Evolutionary conservation across 2,888 invertebrate genomes (phyloP).

Genomic region (Ligdia adustata): DNA sequence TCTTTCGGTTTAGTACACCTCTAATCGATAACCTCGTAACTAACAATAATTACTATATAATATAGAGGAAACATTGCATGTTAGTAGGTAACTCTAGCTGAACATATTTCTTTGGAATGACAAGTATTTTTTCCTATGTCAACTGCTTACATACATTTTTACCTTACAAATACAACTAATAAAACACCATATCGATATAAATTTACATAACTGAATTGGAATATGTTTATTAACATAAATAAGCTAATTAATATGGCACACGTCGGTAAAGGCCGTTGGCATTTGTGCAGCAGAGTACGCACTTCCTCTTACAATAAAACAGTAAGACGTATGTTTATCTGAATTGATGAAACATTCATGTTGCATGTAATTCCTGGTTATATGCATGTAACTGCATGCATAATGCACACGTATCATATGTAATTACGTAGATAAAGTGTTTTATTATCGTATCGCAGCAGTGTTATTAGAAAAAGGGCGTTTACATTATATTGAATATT

Average conservation of each 20-base stretch:
- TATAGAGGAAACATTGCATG: too few relatives aligned
- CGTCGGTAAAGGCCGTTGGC: conserved; percentile 5
- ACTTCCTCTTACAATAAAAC: background rate
- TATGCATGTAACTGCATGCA: background rate
- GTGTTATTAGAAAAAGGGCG: too few relatives aligned
- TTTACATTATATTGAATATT: too few relatives aligned
- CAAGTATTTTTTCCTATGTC: too few relatives aligned
- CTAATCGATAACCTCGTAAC: too few relatives aligned
- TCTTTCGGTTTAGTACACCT: too few relatives aligned
- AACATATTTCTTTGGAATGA: too few relatives aligned
- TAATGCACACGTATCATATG: background rate
- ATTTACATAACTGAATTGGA: conserved; percentile 17
- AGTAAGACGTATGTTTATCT: background rate
- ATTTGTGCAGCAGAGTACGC: background rate
- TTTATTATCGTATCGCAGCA: background rate
- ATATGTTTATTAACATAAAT: conserved; percentile 14
- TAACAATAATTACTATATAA: too few relatives aligned
- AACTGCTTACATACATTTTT: conserved; percentile 1
- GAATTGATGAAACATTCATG: background rate
- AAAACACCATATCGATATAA: conserved; percentile 2
- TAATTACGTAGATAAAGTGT: conserved; percentile 2
- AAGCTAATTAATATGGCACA: conserved; percentile 3
- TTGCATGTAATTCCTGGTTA: background rate
- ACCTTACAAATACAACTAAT: conserved; percentile 6
- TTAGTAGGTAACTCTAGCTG: too few relatives aligned